A percentile compares a stretch with the other conserved stretches of the same genome.
phyloP scores from a whole-genome alignment of 2,888 invertebrate genomes.

The Lysandra coridon region DNA sequence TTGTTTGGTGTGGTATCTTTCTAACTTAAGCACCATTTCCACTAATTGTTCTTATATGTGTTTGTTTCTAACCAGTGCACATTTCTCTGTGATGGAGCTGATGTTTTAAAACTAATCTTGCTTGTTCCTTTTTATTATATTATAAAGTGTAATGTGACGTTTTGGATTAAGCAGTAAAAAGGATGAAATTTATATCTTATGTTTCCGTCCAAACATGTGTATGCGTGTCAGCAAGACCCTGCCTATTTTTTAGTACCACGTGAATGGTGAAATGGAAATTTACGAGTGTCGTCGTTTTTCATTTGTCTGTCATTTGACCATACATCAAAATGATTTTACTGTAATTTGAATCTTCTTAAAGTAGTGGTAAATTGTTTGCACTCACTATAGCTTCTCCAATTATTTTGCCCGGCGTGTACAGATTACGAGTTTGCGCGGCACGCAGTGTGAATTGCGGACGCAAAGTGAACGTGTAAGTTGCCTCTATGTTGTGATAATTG shows the following conservation, averaged over 20 bases:
- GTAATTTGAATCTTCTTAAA: background rate
- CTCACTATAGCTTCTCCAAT: background rate
- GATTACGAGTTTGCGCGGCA: slow-evolving; percentile 66
- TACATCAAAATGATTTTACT: background rate
- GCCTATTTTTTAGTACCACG: background rate
- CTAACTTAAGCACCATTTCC: slow-evolving; percentile 6
- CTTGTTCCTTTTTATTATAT: background rate
- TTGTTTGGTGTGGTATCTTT: background rate
- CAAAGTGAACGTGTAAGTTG: slow-evolving; percentile 66
- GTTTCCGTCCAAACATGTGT: background rate
- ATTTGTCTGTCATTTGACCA: background rate
- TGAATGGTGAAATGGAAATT: background rate
- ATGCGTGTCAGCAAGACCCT: background rate
- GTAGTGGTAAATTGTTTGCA: background rate
- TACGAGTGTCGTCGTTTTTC: background rate
- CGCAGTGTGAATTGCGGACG: slow-evolving; percentile 61
- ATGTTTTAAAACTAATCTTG: background rate
- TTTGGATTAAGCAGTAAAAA: background rate
- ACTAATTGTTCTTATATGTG: background rate
- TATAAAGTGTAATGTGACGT: background rate
- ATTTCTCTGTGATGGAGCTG: background rate
- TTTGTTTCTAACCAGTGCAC: background rate
- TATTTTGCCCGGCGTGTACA: slow-evolving; percentile 44
- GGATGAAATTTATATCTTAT: background rate
- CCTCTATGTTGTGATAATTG: slow-evolving; percentile 31